These are phyloP conservation scores for Equus quagga DNA, from an alignment of 2,113 vertebrate species.

Conservation along the genomic window DNA sequence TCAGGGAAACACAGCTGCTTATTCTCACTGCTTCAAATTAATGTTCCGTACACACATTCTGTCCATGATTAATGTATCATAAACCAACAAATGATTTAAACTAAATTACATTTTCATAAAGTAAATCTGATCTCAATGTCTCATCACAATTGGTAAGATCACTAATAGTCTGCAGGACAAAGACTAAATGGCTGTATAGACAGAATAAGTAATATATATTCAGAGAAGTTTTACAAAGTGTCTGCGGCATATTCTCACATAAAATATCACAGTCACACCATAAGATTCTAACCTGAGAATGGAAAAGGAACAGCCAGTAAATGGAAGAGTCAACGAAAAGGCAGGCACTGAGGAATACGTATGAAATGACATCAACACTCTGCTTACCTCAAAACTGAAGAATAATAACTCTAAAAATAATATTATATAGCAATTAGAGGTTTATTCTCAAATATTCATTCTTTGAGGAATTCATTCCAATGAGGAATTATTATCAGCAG, in stretches of 20 bases:
- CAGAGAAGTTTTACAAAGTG: neutral
- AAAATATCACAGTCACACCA: neutral
- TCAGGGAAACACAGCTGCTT: conserved; percentile 82
- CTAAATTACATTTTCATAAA: conserved; percentile 83
- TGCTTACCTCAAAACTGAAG: neutral
- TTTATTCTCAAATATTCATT: neutral
- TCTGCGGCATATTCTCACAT: neutral
- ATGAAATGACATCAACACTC: neutral
- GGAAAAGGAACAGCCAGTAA: neutral
- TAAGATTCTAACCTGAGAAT: neutral
- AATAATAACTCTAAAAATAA: neutral
- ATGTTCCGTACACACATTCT: conserved; percentile 82
- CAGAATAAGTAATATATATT: neutral
- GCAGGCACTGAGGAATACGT: neutral
- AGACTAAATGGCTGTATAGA: neutral
- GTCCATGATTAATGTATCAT: conserved; percentile 83
- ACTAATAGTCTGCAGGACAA: neutral
- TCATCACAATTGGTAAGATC: conserved; percentile 53
- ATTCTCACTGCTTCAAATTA: conserved; percentile 84
- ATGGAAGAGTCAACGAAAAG: neutral
- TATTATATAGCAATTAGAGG: neutral
- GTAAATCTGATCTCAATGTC: conserved; percentile 70
- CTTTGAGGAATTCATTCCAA: neutral
- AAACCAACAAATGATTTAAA: conserved; percentile 82
- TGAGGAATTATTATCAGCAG: neutral